phyloP scores from a whole-genome alignment of 2,113 vertebrate genomes.

The Datnioides undecimradiatus region DNA sequence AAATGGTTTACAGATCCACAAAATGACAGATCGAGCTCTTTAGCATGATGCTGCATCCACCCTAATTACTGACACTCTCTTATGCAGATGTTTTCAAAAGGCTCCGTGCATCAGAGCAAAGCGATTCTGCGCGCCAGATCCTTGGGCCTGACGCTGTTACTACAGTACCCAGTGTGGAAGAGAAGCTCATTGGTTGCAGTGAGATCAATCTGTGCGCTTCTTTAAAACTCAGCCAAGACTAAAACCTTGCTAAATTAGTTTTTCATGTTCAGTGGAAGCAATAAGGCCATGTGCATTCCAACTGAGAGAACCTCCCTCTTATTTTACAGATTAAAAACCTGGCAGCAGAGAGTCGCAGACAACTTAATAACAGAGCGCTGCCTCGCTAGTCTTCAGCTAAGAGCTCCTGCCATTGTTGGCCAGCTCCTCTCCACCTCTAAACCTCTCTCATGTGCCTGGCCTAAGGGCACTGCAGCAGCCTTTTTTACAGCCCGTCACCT shows the following conservation, averaged over 20 bases:
- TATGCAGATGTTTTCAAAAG: constrained; percentile 26
- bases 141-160: neutral
- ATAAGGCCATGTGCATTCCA: constrained; percentile 41
- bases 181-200: neutral
- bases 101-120: constrained; percentile 15
- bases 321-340: constrained; percentile 55
- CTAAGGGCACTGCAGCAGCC: constrained; percentile 26
- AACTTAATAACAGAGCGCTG: constrained; percentile 67
- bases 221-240: constrained; percentile 51
- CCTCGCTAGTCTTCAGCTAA: constrained; percentile 12
- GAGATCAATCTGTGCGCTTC: neutral
- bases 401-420: constrained; percentile 29
- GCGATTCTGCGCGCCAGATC: neutral
- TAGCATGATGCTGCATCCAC: neutral
- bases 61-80: neutral
- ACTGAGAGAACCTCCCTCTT: constrained; percentile 34
- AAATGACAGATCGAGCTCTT: neutral
- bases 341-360: constrained; percentile 47
- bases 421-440: constrained; percentile 22
- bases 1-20: neutral
- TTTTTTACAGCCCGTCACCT: neutral
- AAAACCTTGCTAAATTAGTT: constrained; percentile 41
- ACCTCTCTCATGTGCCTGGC: neutral
- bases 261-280: constrained; percentile 40
- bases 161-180: neutral